Evolutionary conservation across 2,888 invertebrate species (phyloP), one percentile per base, ranked within the genome.

Genomic region (Ceraclea dissimilis): DNA sequence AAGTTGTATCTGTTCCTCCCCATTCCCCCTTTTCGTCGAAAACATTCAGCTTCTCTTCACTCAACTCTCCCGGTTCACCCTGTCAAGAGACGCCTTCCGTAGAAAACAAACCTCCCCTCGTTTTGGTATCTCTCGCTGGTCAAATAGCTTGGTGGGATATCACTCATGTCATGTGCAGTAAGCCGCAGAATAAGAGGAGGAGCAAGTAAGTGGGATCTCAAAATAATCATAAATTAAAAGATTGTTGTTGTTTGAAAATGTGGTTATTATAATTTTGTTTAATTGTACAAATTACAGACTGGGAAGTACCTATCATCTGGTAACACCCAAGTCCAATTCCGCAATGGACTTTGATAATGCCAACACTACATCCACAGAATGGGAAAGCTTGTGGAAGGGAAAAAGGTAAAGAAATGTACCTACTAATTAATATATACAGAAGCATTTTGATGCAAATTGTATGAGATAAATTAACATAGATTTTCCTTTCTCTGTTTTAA

Each of bases 121-220:
- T 82, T 26, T 68, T 82, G 33, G 75, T 81, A 5, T 79, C 79
- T 18, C 72, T 81, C 67, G 80, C 79, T 1, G 72, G 80, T 1
- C 80, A 81, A 66, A 74, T 82, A 21, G 78, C 79, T 0, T 82
- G 79, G 79, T 82, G 82, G 82, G 75, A 81, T 63, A 66, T 79
- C 22, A 70, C 72, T 0, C 68, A 71, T 50, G 60, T 74, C 46
- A 69, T 60, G 18, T 51, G 47, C 2, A 49, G 66, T 13, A 67
- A 58, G 22, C 20, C 46, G 2, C 57, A 52, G 19, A n/a, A 48
- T 11, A 59, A 56, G 34, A 50, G 58, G 31, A 21, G 34, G 8
- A 56, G 52, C 52, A 56, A 47, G 59, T 59, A 50, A 49, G 54
- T 48, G 1, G 8, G 11, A 6, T 31, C 31, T 31, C 2, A 31